Base-by-base conservation (phyloP, 2,797 vertebrate species). In the Alcedo atthis region DNA sequence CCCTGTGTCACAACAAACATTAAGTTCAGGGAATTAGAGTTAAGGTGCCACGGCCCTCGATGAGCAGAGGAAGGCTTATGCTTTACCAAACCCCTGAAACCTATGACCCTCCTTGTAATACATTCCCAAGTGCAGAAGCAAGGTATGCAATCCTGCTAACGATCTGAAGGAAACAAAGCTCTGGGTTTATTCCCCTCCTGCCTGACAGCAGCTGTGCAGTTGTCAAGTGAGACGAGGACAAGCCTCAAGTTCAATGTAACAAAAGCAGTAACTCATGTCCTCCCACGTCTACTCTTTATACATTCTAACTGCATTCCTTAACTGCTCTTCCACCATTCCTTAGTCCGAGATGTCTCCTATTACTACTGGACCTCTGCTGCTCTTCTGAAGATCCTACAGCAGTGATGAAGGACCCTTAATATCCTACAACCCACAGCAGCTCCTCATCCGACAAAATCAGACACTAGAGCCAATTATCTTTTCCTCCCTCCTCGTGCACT, bases 201-300 rank as follows among this genome's bases (percentile, higher is more conserved):
- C 54, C 51, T 64, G 28, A 81, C 37, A 93, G 67, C 40, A 89
- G 51, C 62, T 69, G 32, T 5, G 4, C 15, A 61, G 48, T 46
- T 83, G 74, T 45, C 67, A 79, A 93, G 61, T 12, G 30, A 94
- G 43, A 63, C 40, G 57, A 95, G 48, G 71, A 87, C 68, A 90
- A 90, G 64, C 64, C 49, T 89, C 49, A 82, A 82, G 82, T 85
- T 78, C 85, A 89, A 84, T 90, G 48, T 14, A 95, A 91, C 19
- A 79, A 73, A 79, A 90, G 55, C 74, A 80, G 2, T 45, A 88
- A 81, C 78, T 81, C 35, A 57, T 11, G 45, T 79, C 92, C 78
- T 87, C 82, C 69, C 62, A 68, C 46, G 8, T 57, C 74, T 9
- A 28, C 32, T 66, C 35, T 35, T 74, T 28, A 75, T 2, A 58